These are phyloP conservation scores for Myotis pilosus DNA, from an alignment of 2,797 vertebrate species.

Conservation along the genomic window DNA sequence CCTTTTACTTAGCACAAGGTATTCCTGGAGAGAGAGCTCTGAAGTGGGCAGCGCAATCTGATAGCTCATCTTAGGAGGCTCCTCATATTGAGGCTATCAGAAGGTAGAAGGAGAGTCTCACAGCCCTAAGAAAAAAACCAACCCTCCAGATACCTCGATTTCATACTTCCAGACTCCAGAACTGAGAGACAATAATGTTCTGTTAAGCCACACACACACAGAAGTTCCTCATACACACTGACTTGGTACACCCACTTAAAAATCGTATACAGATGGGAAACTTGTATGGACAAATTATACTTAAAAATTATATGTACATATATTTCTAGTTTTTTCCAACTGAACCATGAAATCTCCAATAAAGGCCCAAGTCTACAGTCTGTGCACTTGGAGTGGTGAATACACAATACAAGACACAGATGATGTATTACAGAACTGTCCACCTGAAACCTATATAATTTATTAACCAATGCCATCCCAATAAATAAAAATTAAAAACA, in stretches of 20 bases:
- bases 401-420: background rate
- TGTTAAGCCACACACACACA: background rate
- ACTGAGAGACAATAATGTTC: background rate
- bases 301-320: background rate
- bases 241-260: background rate
- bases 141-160: background rate
- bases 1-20: background rate
- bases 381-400: background rate
- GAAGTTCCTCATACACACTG: background rate
- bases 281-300: background rate
- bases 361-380: background rate
- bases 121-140: background rate
- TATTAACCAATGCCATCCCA: background rate
- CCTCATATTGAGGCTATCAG: background rate
- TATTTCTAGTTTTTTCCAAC: background rate
- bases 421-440: background rate
- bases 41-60: background rate
- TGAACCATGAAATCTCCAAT: background rate
- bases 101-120: background rate
- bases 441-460: background rate
- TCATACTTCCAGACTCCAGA: background rate
- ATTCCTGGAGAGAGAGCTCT: background rate
- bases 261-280: background rate
- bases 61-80: background rate
- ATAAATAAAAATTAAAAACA: background rate